These are phyloP conservation scores for Oryzias dopingdopingensis DNA, from an alignment of 2,797 vertebrate genomes.

Conservation along the genomic window DNA sequence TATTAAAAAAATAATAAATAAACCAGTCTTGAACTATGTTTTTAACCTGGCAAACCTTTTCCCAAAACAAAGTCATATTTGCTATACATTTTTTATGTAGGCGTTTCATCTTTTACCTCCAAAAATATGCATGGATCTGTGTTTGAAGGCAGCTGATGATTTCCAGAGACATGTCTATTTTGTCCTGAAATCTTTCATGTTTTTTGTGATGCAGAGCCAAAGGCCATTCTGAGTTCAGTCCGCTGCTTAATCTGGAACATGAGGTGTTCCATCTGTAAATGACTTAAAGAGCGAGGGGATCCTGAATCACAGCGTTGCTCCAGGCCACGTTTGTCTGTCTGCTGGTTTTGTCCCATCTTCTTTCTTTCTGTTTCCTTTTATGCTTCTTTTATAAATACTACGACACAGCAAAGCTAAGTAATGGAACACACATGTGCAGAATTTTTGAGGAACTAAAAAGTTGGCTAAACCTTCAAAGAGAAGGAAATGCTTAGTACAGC, in stretches of 20 bases:
- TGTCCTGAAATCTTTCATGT: constrained; percentile 35
- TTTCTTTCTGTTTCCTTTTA: constrained; percentile 9
- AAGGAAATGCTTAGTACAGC: constrained; percentile 13
- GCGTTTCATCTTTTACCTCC: constrained; percentile 6
- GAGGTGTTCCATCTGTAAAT: constrained; percentile 40
- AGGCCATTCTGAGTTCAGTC: constrained; percentile 1
- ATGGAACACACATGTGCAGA: constrained; percentile 5
- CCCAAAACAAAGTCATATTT: too few relatives aligned
- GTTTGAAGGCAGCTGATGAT: neutral
- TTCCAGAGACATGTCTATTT: constrained; percentile 4
- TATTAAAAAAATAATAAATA: too few relatives aligned
- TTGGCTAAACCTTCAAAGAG: constrained; percentile 18
- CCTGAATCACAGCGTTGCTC: constrained; percentile 2
- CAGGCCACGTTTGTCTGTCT: constrained; percentile 21
- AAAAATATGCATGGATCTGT: neutral
- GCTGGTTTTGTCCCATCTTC: constrained; percentile 7
- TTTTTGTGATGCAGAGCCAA: constrained; percentile 18
- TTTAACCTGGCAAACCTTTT: too few relatives aligned
- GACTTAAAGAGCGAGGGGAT: constrained; percentile 27
- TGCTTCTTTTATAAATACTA: neutral
- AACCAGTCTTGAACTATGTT: too few relatives aligned
- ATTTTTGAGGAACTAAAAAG: constrained; percentile 17
- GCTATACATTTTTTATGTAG: neutral
- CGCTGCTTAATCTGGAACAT: constrained; percentile 32
- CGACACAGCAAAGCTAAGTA: constrained; percentile 12